Evolutionary conservation across 2,888 invertebrate species (phyloP).

Genomic region (Caenorhabditis japonica): DNA sequence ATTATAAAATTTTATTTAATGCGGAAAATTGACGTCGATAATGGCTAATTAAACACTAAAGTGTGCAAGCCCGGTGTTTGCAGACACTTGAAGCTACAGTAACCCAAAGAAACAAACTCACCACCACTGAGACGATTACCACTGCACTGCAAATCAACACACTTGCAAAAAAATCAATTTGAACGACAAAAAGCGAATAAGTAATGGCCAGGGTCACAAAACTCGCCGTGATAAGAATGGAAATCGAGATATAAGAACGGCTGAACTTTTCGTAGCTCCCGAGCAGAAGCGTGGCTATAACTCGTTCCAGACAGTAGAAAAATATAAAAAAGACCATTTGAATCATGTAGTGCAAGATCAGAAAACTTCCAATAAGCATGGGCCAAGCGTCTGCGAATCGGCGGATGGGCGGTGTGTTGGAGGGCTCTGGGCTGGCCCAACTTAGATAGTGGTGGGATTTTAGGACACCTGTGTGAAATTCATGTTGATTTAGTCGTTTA

Average conservation of each 20-base stretch:
- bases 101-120: no score
- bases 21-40: no score
- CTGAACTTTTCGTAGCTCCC: slow-evolving; percentile 34
- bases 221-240: slow-evolving; percentile 5
- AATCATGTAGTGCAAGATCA: slow-evolving; percentile 39
- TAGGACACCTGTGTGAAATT: slow-evolving; percentile 12
- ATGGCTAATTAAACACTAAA: no score
- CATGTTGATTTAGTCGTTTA: no score
- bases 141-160: slow-evolving; percentile 6
- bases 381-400: slow-evolving; percentile 8
- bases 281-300: slow-evolving; percentile 19
- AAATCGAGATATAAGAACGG: slow-evolving; percentile 21
- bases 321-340: slow-evolving; percentile 37
- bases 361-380: slow-evolving; percentile 25
- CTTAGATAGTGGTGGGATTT: slow-evolving; percentile 8
- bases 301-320: slow-evolving; percentile 31
- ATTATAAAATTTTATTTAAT: no score
- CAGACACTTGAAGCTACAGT: no score
- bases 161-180: slow-evolving; percentile 6
- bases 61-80: no score
- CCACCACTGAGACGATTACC: slow-evolving; percentile 21
- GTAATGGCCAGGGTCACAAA: slow-evolving; percentile 4
- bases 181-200: slow-evolving; percentile 6
- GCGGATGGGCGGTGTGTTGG: background rate
- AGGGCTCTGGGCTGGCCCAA: slow-evolving; percentile 8